Evolutionary conservation across 2,113 vertebrate species (phyloP), one percentile per base, ranked within the genome.

Genomic region (Canis aureus): DNA sequence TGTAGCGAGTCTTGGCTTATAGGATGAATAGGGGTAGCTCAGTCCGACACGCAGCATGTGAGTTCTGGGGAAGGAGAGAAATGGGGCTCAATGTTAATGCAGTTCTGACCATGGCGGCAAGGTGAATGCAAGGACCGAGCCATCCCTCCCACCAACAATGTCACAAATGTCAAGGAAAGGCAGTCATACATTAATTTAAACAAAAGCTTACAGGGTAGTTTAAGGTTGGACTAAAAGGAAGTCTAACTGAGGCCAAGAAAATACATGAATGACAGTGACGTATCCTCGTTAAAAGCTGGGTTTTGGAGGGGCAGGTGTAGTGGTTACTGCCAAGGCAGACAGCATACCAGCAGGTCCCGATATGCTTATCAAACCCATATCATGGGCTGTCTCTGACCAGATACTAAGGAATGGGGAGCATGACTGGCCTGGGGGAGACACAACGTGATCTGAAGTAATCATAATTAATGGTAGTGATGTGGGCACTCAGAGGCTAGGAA

Each of bases 21-120:
- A 96, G 98, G 89, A 81, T 96, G 94, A 96, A 87, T 11, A 66
- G 80, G 87, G 91, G 91, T 38, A 84, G 57, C 83, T 98, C 95
- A 98, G 98, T 95, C 97, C 89, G 97, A 98, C 97, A 98, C 49
- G 81, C 94, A 97, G 97, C 92, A 98, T 10, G 76, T 95, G 97
- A 98, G 71, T 55, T 92, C 95, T 95, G 88, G 93, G 92, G 96
- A 98, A 91, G 60, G 82, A 79, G 38, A 97, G 89, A 92, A 51
- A 97, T 19, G 3, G 59, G 96, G 95, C 29, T 67, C 19, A 51
- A 23, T 7, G 91, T 95, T 94, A 93, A 80, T 85, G 0, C 19
- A 43, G 85, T 79, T 15, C 35, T 15, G 2, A 59, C 0, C 17
- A 17, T 4, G 23, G 49, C 35, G 67, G 83, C 35, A 17, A 59